These are phyloP conservation scores for Delia radicum DNA, from an alignment of 1,140 invertebrate genomes.

Conservation along the genomic window DNA sequence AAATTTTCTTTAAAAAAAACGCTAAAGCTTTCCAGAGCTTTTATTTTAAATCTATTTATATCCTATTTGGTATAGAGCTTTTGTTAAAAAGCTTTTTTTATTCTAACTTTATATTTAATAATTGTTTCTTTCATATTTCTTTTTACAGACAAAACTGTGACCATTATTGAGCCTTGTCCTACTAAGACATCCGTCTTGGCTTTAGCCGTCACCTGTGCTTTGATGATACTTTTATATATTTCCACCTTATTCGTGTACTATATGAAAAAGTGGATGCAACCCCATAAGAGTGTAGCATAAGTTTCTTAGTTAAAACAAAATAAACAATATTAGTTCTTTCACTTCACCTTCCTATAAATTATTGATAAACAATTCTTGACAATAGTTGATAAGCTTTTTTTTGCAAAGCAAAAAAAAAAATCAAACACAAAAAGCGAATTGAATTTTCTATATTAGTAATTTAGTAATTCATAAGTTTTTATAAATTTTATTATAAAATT, in stretches of 20 bases:
- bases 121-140: conserved; percentile 27
- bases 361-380: conserved; percentile 34
- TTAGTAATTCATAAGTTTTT: background rate
- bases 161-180: conserved; percentile 83
- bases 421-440: background rate
- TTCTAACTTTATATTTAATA: too few relatives aligned
- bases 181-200: conserved; percentile 86
- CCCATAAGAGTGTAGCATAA: conserved; percentile 76
- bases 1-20: background rate
- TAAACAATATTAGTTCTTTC: conserved; percentile 17
- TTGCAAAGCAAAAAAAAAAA: background rate
- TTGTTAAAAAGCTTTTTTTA: background rate
- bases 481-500: background rate
- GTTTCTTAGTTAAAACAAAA: background rate
- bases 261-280: conserved; percentile 86
- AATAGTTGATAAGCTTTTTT: background rate
- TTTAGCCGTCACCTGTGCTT: conserved; percentile 83
- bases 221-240: conserved; percentile 86
- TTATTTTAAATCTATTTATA: background rate
- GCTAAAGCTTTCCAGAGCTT: background rate
- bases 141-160: conserved; percentile 79
- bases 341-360: conserved; percentile 41
- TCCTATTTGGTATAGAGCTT: background rate
- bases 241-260: conserved; percentile 87
- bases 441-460: too few relatives aligned